Percentiles rank a stretch among this genome's conserved stretches.
phyloP scores from a whole-genome alignment of 2,113 vertebrate species.

The Castor canadensis region DNA sequence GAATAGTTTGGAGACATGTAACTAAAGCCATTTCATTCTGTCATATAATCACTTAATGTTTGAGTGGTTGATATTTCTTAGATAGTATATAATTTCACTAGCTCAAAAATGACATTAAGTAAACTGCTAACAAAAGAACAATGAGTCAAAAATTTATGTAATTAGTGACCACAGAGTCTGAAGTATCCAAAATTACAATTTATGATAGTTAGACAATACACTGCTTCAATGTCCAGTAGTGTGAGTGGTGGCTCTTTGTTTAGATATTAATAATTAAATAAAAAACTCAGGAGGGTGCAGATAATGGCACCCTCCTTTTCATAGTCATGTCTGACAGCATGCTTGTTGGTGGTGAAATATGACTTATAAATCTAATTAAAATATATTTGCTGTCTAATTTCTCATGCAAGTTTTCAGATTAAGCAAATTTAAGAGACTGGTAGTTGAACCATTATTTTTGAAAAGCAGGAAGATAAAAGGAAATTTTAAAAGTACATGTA shows the following conservation, averaged over 20 bases:
- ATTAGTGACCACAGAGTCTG: not conserved
- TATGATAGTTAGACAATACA: not conserved
- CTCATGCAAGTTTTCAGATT: constrained; percentile 50
- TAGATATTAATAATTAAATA: constrained; percentile 37
- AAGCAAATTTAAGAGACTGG: constrained; percentile 27
- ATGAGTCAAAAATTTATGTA: not conserved
- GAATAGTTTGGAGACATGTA: not conserved
- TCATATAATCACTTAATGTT: not conserved
- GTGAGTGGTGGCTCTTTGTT: not conserved
- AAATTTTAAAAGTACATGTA: not conserved
- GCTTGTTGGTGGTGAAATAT: not conserved
- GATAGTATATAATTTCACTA: not conserved
- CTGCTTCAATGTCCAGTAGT: not conserved
- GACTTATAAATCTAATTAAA: constrained; percentile 55
- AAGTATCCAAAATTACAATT: not conserved
- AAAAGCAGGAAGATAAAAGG: not conserved
- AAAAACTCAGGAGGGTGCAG: not conserved
- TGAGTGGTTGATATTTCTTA: not conserved
- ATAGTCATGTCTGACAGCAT: not conserved
- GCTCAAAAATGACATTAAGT: not conserved
- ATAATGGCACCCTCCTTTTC: not conserved
- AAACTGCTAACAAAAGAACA: constrained; percentile 16
- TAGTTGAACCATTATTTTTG: not conserved
- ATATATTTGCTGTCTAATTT: constrained; percentile 53
- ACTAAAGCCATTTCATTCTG: not conserved